These are phyloP conservation scores for Silvanus unidentatus DNA, from an alignment of 2,888 invertebrate species.

Conservation along the genomic window DNA sequence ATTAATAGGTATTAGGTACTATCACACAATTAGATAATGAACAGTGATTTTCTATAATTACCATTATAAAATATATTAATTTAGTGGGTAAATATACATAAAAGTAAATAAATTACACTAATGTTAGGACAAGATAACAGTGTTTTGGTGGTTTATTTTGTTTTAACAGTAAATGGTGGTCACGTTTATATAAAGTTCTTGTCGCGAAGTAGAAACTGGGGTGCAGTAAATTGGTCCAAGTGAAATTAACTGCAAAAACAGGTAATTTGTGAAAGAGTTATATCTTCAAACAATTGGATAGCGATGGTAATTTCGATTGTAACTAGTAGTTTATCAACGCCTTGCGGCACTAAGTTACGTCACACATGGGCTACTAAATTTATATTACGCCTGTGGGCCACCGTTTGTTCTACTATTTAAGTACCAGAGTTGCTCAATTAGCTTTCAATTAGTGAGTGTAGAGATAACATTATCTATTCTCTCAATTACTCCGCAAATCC, in stretches of 20 bases:
- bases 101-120: too few relatives aligned
- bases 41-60: too few relatives aligned
- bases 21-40: too few relatives aligned
- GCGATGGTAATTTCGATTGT: constrained; percentile 34
- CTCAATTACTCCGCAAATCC: constrained; percentile 30
- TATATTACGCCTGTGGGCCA: constrained; percentile 39
- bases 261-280: constrained; percentile 40
- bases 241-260: constrained; percentile 38
- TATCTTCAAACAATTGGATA: constrained; percentile 41
- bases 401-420: constrained; percentile 39
- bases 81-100: too few relatives aligned
- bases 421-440: constrained; percentile 46
- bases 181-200: constrained; percentile 28
- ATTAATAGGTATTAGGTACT: too few relatives aligned
- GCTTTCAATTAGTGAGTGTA: constrained; percentile 45
- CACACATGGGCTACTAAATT: constrained; percentile 41
- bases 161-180: constrained; percentile 16
- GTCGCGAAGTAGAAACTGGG: constrained; percentile 25
- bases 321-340: constrained; percentile 43
- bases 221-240: constrained; percentile 35
- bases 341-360: constrained; percentile 38
- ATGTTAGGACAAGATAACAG: too few relatives aligned
- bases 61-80: too few relatives aligned
- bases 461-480: constrained; percentile 46
- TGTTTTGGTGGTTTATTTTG: too few relatives aligned